These are phyloP conservation scores for Chrysaora quinquecirrha DNA, from an alignment of 30 jellyfish, hydroid and myxozoan species.

Conservation along the genomic window DNA sequence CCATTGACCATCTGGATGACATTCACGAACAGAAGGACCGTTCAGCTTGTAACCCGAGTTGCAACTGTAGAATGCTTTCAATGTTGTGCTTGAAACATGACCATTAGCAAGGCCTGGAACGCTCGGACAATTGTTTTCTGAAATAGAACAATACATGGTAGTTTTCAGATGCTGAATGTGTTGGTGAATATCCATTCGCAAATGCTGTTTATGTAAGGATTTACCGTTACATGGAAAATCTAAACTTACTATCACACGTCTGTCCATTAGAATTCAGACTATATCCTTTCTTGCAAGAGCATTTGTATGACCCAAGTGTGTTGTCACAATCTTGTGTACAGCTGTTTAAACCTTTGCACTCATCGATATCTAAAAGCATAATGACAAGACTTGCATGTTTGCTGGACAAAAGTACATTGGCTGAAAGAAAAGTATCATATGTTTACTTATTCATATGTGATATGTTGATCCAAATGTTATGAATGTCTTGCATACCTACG, in stretches of 20 bases:
- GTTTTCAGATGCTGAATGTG: background rate
- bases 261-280: constrained; percentile 31
- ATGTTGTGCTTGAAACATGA: constrained; percentile 33
- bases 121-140: constrained; percentile 63
- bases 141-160: background rate
- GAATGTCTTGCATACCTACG: constrained; percentile 71
- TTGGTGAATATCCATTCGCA: too few relatives aligned
- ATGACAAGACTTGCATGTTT: too few relatives aligned
- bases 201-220: background rate
- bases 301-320: constrained; percentile 70
- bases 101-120: constrained; percentile 46
- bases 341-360: constrained; percentile 69
- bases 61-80: constrained; percentile 74
- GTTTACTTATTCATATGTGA: too few relatives aligned
- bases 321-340: constrained; percentile 79
- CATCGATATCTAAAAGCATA: constrained; percentile 66
- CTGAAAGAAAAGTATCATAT: too few relatives aligned
- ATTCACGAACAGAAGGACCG: constrained; percentile 72
- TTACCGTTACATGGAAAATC: too few relatives aligned
- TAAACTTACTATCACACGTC: constrained; percentile 53
- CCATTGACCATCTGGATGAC: constrained; percentile 90
- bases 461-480: too few relatives aligned
- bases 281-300: constrained; percentile 78
- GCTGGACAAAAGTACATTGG: too few relatives aligned
- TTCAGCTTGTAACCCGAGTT: constrained; percentile 72